Base-by-base conservation (phyloP, 2,888 invertebrate genomes). In the Euphydryas editha region DNA sequence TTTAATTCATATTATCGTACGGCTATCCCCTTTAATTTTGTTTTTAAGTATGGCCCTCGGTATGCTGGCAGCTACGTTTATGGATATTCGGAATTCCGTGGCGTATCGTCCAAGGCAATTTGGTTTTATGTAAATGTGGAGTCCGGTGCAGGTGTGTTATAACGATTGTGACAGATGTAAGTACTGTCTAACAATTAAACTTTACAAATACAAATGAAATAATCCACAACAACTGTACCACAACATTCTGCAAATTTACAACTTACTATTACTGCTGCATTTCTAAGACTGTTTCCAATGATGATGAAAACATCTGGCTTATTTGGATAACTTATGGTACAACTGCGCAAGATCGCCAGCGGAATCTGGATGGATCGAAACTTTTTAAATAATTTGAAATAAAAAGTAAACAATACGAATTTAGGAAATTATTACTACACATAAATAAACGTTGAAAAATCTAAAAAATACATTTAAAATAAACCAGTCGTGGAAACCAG, bases 21-120 rank as follows among this genome's bases (percentile, higher is more conserved):
- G 87, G 91, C 90, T 90, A 90, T 91, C 90, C 92, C 90, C 92
- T 92, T 92, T 92, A 92, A 92, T 92, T 92, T 92, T 90, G 92
- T 91, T 91, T 92, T 92, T 92, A 92, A 92, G 91, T 92, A 91
- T 90, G 91, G 90, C 82, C 86, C 86, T 85, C 85, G 90, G 88
- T 88, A 89, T 91, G 89, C 91, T 91, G 90, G 80, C 89, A 90
- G 91, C 90, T 86, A 91, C 87, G 85, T 90, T 92, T 91, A 90
- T 90, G 89, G 90, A 88, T 90, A 88, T 90, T 91, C 86, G 76
- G 87, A 90, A 92, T 91, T 90, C 92, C 90, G 85, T 86, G 85
- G 86, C 73, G 88, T 85, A 87, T 84, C 84, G 82, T 84, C 82
- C 82, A 80, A 83, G 84, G 82, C 83, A 84, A 87, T 88, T 88